Evolutionary conservation across 2,888 invertebrate species (phyloP).

Genomic region (Andricus curvator): DNA sequence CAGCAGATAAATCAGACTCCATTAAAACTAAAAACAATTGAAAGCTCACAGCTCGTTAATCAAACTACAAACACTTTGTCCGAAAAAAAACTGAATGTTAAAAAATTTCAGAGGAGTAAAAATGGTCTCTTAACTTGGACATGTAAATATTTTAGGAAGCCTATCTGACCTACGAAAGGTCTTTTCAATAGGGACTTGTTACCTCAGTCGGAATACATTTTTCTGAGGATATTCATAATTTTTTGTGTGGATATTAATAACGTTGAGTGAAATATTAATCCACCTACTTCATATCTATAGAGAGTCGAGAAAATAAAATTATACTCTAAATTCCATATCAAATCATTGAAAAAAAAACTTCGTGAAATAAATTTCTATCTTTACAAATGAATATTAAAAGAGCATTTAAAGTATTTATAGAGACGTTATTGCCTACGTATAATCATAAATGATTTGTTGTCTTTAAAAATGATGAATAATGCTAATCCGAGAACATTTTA

Average conservation of each 20-base stretch:
- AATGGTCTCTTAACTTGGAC: neutral
- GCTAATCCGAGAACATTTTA: neutral
- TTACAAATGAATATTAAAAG: neutral
- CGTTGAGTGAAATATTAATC: neutral
- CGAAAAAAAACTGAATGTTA: neutral
- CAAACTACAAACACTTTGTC: neutral
- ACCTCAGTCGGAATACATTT: conserved; percentile 9
- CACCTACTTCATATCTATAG: neutral
- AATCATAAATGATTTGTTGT: too few relatives aligned
- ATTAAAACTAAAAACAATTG: neutral
- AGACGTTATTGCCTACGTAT: too few relatives aligned
- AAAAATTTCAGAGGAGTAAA: neutral
- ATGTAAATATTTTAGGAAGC: conserved; percentile 15
- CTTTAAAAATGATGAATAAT: too few relatives aligned
- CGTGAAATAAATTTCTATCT: neutral
- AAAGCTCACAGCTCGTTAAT: neutral
- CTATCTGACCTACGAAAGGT: conserved; percentile 7
- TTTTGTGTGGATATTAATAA: neutral
- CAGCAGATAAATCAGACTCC: conserved; percentile 32
- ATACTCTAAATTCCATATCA: neutral
- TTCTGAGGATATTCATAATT: conserved; percentile 5
- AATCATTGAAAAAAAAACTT: neutral
- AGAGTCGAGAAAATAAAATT: neutral
- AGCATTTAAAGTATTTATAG: too few relatives aligned
- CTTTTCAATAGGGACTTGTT: conserved; percentile 13